phyloP scores from a whole-genome alignment of 2,888 invertebrate genomes.

The Ctenicera cuprea region DNA sequence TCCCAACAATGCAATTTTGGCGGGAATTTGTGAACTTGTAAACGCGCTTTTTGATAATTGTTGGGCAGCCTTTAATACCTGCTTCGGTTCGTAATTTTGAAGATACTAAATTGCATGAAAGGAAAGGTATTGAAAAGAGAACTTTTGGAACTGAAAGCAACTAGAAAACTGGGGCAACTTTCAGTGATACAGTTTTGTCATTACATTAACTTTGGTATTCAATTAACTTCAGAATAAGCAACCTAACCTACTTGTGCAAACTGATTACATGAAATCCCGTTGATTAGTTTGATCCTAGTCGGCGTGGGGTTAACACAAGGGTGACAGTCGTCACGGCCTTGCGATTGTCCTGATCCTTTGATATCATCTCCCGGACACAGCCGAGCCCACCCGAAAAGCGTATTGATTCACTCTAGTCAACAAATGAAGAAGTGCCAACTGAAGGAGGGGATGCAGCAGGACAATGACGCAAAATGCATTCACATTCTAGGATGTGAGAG shows the following conservation, averaged over 20 bases:
- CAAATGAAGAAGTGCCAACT: slow-evolving; percentile 70
- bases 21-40: too few relatives aligned
- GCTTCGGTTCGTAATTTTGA: too few relatives aligned
- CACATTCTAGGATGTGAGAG: slow-evolving; percentile 36
- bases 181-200: slow-evolving; percentile 27
- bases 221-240: slow-evolving; percentile 53
- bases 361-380: slow-evolving; percentile 63
- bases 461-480: slow-evolving; percentile 62
- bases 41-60: too few relatives aligned
- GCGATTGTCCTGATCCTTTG: slow-evolving; percentile 67
- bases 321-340: slow-evolving; percentile 68
- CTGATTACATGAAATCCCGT: slow-evolving; percentile 56
- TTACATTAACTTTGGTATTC: slow-evolving; percentile 47
- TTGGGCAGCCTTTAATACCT: too few relatives aligned
- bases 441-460: slow-evolving; percentile 61
- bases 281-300: slow-evolving; percentile 67
- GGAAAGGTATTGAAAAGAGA: not conserved
- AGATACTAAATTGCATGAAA: too few relatives aligned
- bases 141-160: not conserved
- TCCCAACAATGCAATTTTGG: too few relatives aligned
- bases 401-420: slow-evolving; percentile 67
- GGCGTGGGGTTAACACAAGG: slow-evolving; percentile 66
- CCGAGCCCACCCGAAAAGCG: slow-evolving; percentile 65
- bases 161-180: slow-evolving; percentile 4
- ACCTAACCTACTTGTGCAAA: slow-evolving; percentile 56